phyloP scores from a whole-genome alignment of 2,888 invertebrate species.

The Cyclophora punctaria region DNA sequence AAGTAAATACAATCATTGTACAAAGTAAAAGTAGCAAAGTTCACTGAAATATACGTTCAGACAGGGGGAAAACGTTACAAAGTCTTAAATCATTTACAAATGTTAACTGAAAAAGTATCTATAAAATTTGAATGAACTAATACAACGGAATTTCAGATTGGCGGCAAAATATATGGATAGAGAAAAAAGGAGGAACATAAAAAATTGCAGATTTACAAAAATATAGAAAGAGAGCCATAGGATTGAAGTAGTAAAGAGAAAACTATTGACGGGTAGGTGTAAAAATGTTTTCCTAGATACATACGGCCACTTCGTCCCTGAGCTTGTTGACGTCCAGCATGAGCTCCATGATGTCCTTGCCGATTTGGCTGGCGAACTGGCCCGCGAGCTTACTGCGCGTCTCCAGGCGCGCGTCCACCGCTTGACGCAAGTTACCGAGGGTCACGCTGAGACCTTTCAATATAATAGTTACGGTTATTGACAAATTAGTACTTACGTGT shows the following conservation, averaged over 20 bases:
- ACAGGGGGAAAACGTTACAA: too few species aligned
- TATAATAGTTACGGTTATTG: background rate
- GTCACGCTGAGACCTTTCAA: constrained; percentile 74
- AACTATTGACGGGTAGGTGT: too few species aligned
- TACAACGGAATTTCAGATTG: too few species aligned
- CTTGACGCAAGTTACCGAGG: constrained; percentile 78
- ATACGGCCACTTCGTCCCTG: constrained; percentile 81
- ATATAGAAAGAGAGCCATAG: constrained; percentile 6
- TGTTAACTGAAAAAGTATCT: too few species aligned
- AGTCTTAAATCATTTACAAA: too few species aligned
- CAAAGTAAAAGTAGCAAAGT: too few species aligned
- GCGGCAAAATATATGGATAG: too few species aligned
- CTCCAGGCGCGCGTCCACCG: constrained; percentile 81
- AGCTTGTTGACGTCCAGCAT: constrained; percentile 83
- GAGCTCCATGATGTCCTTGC: constrained; percentile 84
- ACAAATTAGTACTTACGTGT: too few species aligned
- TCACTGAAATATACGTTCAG: too few species aligned
- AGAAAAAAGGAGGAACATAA: constrained; percentile 5
- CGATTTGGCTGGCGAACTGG: constrained; percentile 82
- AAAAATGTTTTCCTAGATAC: background rate
- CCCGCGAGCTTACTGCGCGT: constrained; percentile 81
- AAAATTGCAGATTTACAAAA: background rate
- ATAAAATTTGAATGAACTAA: too few species aligned
- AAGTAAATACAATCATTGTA: too few species aligned
- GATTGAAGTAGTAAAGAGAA: too few species aligned